Evolutionary conservation across 2,113 vertebrate species (phyloP).

Genomic region (Proteles cristata): DNA sequence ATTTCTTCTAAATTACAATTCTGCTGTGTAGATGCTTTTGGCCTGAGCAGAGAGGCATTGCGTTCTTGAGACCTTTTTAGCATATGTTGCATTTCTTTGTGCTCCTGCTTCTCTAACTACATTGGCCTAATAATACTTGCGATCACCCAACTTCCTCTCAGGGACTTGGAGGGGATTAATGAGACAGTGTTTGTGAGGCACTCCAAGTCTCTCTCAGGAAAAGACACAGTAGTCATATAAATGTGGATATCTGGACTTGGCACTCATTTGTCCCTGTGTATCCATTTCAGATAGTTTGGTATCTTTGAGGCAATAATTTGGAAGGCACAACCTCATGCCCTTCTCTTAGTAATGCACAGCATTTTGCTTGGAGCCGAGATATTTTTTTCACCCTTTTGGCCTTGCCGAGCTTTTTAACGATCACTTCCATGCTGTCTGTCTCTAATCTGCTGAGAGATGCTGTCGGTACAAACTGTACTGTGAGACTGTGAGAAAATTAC

Average conservation of each 20-base stretch:
- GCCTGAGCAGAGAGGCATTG: background rate
- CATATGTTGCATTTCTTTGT: slow-evolving; percentile 50
- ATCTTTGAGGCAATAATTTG: slow-evolving; percentile 81
- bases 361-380: slow-evolving; percentile 74
- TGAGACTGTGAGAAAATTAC: slow-evolving; percentile 84
- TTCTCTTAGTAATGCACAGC: slow-evolving; percentile 72
- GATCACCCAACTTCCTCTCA: slow-evolving; percentile 35
- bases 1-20: slow-evolving; percentile 28
- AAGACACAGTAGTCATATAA: slow-evolving; percentile 44
- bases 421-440: slow-evolving; percentile 73
- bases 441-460: slow-evolving; percentile 85
- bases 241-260: slow-evolving; percentile 55
- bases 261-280: slow-evolving; percentile 74
- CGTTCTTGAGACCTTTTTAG: slow-evolving; percentile 28
- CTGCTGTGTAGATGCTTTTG: background rate
- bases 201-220: background rate
- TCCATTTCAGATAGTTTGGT: slow-evolving; percentile 76
- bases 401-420: slow-evolving; percentile 80
- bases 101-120: slow-evolving; percentile 16
- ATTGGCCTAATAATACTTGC: slow-evolving; percentile 34
- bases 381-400: slow-evolving; percentile 76
- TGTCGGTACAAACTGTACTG: slow-evolving; percentile 83
- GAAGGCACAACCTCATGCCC: slow-evolving; percentile 76
- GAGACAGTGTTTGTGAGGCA: slow-evolving; percentile 66
- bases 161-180: slow-evolving; percentile 54